A percentile compares a stretch with the other conserved stretches of the same genome.
These are phyloP conservation scores for Dolichomitus sp. DNA, from an alignment of 2,888 invertebrate genomes.

Conservation along the genomic window DNA sequence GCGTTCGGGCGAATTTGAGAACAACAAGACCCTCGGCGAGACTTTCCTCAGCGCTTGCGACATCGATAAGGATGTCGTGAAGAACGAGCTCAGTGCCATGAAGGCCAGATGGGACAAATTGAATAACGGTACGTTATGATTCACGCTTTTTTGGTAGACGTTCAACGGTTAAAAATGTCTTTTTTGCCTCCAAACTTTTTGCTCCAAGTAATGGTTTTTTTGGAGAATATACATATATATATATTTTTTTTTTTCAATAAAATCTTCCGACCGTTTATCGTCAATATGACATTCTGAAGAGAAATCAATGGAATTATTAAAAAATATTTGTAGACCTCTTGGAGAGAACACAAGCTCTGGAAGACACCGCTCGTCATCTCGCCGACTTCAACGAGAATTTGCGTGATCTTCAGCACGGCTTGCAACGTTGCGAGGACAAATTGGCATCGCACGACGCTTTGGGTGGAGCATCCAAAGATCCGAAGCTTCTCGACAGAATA, in stretches of 20 bases:
- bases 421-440: conserved; percentile 96
- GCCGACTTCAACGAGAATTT: conserved; percentile 95
- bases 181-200: too few relatives aligned
- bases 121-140: conserved; percentile 90
- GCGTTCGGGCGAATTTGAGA: conserved; percentile 97
- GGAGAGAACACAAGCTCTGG: conserved; percentile 92
- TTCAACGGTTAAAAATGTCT: not conserved
- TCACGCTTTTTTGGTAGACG: not conserved
- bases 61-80: conserved; percentile 96
- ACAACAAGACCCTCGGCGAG: conserved; percentile 94
- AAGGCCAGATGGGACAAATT: conserved; percentile 97
- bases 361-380: conserved; percentile 93
- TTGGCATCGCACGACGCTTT: conserved; percentile 92
- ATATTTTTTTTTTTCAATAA: too few relatives aligned
- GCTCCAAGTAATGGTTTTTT: too few relatives aligned
- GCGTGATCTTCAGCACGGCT: conserved; percentile 93
- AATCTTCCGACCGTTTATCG: too few relatives aligned
- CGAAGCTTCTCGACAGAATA: conserved; percentile 94
- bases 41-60: conserved; percentile 96
- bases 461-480: conserved; percentile 92
- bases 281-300: too few relatives aligned
- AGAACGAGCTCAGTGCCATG: conserved; percentile 92
- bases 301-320: not conserved
- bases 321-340: conserved; percentile 88
- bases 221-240: too few relatives aligned